Conservation (phyloP, 2,113 vertebrate species). For the Sinocyclocheilus anophthalmus region DNA sequence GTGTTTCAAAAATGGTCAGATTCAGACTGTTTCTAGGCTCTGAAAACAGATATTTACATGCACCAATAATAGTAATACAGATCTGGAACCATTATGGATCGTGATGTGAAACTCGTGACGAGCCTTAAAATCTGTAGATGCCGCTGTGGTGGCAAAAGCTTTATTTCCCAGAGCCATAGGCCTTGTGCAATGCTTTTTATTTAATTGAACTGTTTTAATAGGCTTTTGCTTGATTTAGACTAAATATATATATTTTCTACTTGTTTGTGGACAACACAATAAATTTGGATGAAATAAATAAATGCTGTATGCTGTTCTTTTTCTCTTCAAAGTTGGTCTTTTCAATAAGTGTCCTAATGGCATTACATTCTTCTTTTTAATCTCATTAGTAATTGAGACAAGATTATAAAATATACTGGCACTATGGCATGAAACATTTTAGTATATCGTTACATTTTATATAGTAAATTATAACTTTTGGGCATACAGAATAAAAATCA, state of each 20-base stretch:
- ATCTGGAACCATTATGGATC: slow-evolving; percentile 47
- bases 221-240: slow-evolving; percentile 70
- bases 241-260: slow-evolving; percentile 76
- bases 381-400: background rate
- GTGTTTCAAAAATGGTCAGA: slow-evolving; percentile 26
- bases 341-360: background rate
- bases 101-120: slow-evolving; percentile 43
- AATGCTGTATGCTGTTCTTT: background rate
- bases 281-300: slow-evolving; percentile 68
- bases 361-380: background rate
- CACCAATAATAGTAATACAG: background rate
- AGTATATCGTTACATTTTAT: background rate
- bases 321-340: background rate
- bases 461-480: background rate
- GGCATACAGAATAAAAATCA: no score
- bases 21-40: slow-evolving; percentile 46
- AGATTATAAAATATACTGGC: background rate
- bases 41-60: slow-evolving; percentile 23
- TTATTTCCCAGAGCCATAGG: slow-evolving; percentile 63
- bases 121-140: slow-evolving; percentile 53
- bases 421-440: background rate
- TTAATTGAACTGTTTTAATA: slow-evolving; percentile 67
- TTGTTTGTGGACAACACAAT: slow-evolving; percentile 75
- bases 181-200: slow-evolving; percentile 71
- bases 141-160: slow-evolving; percentile 56